Conservation (phyloP, 2,888 invertebrate genomes). For the Napeogenes sylphis region DNA sequence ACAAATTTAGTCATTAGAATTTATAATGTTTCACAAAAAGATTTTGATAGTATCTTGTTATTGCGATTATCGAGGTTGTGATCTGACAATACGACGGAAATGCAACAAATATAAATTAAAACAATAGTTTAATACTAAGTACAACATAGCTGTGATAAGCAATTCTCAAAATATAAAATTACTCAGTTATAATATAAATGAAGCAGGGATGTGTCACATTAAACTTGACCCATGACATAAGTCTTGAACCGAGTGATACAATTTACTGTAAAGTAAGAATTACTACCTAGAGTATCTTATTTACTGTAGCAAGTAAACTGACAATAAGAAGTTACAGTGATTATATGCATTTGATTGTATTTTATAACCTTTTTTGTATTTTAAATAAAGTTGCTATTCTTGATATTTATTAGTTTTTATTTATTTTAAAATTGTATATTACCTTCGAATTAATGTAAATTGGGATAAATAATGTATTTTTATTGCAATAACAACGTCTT, state of each 20-base stretch:
- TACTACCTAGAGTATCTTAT: slow-evolving; percentile 62
- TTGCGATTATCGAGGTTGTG: slow-evolving; percentile 63
- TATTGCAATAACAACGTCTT: slow-evolving; percentile 15
- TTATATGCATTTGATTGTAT: slow-evolving; percentile 76
- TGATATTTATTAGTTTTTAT: slow-evolving; percentile 58
- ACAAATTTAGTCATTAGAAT: slow-evolving; percentile 74
- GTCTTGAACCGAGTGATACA: slow-evolving; percentile 27
- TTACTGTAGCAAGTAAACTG: slow-evolving; percentile 50
- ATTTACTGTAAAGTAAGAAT: slow-evolving; percentile 39
- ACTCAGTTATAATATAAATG: slow-evolving; percentile 6
- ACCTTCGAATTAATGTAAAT: slow-evolving; percentile 13
- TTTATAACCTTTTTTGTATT: slow-evolving; percentile 77
- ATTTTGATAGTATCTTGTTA: slow-evolving; percentile 43
- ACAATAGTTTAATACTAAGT: slow-evolving; percentile 27
- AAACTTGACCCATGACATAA: slow-evolving; percentile 11
- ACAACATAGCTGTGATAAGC: slow-evolving; percentile 40
- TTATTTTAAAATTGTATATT: slow-evolving; percentile 26
- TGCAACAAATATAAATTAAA: slow-evolving; percentile 10
- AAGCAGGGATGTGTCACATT: slow-evolving; percentile 5
- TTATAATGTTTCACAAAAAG: slow-evolving; percentile 53
- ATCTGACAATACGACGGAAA: slow-evolving; percentile 36
- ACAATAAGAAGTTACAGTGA: slow-evolving; percentile 70
- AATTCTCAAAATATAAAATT: slow-evolving; percentile 29
- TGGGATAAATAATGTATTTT: slow-evolving; percentile 13
- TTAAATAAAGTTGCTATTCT: slow-evolving; percentile 78